phyloP scores from a whole-genome alignment of 2,888 invertebrate species.

The Ommatoiulus sabulosus region DNA sequence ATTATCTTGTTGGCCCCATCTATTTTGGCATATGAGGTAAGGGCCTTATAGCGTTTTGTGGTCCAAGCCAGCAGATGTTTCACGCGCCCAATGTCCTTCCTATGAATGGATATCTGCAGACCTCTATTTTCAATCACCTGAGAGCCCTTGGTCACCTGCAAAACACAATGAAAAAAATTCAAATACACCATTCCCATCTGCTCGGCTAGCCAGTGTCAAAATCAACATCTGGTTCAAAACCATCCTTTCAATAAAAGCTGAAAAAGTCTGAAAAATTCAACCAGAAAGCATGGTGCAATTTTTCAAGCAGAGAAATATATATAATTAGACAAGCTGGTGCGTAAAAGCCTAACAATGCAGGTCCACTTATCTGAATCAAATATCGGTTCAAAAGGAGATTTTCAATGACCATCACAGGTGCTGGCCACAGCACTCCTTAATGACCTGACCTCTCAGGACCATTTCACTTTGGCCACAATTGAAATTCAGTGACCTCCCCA shows the following conservation, averaged over 20 bases:
- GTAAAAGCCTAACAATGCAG: neutral
- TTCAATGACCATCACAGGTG: neutral
- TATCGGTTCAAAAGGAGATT: neutral
- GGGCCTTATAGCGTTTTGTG: constrained; percentile 60
- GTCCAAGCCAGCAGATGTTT: constrained; percentile 61
- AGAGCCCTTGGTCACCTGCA: constrained; percentile 59
- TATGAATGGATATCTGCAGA: constrained; percentile 54
- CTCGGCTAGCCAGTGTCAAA: neutral
- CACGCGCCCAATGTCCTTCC: constrained; percentile 44
- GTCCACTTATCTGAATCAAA: neutral
- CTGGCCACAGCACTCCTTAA: neutral
- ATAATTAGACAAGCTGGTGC: neutral
- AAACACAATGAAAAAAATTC: neutral
- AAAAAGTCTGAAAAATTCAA: neutral
- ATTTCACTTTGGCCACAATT: neutral
- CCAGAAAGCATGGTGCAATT: neutral
- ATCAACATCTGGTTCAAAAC: neutral
- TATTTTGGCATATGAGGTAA: constrained; percentile 63
- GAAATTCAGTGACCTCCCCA: neutral
- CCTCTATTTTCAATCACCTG: constrained; percentile 58
- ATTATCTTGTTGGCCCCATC: constrained; percentile 61
- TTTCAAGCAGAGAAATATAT: neutral
- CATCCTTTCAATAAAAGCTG: neutral
- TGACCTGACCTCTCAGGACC: constrained; percentile 1
- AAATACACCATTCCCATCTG: neutral